phyloP scores from a whole-genome alignment of 2,888 invertebrate species.

The Mactromeris polynyma region DNA sequence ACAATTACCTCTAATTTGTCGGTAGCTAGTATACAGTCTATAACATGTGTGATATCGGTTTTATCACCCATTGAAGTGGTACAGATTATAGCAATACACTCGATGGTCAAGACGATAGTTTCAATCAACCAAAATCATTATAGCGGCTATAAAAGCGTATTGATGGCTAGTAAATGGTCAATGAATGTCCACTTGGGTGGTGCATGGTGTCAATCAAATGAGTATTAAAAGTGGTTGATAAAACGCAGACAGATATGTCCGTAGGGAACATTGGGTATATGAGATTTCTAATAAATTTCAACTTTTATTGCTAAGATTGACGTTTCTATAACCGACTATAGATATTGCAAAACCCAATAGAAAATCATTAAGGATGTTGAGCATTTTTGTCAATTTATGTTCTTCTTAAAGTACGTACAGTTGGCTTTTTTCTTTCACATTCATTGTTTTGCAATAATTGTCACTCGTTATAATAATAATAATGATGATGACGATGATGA shows the following conservation, averaged over 20 bases:
- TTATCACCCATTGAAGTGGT: background rate
- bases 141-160: background rate
- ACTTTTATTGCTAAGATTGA: too few species aligned
- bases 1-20: background rate
- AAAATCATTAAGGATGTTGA: too few species aligned
- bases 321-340: too few species aligned
- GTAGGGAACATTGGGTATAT: background rate
- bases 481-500: too few species aligned
- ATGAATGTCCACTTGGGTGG: constrained; percentile 21
- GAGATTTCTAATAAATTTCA: too few species aligned
- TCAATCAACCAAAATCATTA: background rate
- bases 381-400: too few species aligned
- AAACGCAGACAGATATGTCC: background rate
- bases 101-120: constrained; percentile 5
- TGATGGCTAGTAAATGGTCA: background rate
- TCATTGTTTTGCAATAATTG: too few species aligned
- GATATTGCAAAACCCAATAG: too few species aligned
- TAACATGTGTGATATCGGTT: background rate
- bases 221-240: background rate
- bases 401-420: too few species aligned
- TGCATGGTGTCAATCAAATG: background rate
- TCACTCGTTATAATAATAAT: too few species aligned
- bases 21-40: background rate
- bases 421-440: too few species aligned
- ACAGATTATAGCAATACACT: background rate